phyloP scores from a whole-genome alignment of 2,888 invertebrate species.

The Tenthredo mesomela region DNA sequence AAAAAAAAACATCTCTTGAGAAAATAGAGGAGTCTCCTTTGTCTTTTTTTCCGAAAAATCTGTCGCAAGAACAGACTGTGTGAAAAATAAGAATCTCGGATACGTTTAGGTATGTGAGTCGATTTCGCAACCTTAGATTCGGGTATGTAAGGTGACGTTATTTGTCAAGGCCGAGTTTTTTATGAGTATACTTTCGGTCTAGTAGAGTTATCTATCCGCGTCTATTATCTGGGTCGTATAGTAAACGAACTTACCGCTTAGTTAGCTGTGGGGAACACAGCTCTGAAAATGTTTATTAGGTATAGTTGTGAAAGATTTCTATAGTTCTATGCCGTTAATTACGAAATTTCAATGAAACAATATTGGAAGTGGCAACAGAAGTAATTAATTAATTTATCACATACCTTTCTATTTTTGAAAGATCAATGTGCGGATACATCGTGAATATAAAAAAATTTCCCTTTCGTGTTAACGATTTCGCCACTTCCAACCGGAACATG shows the following conservation, averaged over 20 bases:
- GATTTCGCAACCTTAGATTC: background rate
- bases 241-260: background rate
- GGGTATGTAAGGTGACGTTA: background rate
- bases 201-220: background rate
- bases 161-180: background rate
- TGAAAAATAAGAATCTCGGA: background rate
- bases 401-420: too few relatives aligned
- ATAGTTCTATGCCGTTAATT: background rate
- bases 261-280: background rate
- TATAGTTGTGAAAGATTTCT: background rate
- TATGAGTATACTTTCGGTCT: background rate
- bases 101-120: background rate
- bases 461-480: conserved; percentile 14
- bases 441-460: background rate
- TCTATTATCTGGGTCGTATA: conserved; percentile 15
- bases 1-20: background rate
- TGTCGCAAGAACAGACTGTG: too few relatives aligned
- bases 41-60: too few relatives aligned
- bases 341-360: background rate
- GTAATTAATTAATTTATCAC: background rate
- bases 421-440: background rate
- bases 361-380: background rate
- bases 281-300: background rate
- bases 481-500: background rate
- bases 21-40: too few relatives aligned